A percentile compares a stretch with the other conserved stretches of the same genome.
These are phyloP conservation scores for Lymantria dispar DNA, from an alignment of 2,888 invertebrate genomes.

Conservation along the genomic window DNA sequence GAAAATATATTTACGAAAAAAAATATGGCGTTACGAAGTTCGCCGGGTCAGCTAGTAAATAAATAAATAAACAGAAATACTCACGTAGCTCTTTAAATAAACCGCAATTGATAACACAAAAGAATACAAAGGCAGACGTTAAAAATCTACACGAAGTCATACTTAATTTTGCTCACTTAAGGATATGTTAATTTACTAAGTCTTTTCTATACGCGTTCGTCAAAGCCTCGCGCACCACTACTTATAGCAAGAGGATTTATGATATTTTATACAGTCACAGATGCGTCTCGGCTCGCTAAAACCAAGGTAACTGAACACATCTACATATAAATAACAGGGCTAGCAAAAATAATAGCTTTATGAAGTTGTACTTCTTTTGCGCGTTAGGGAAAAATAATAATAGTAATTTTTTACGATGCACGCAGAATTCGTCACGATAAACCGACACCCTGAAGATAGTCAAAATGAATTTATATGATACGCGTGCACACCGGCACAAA, in stretches of 20 bases:
- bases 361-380: too few species aligned
- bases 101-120: conserved; percentile 39
- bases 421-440: too few species aligned
- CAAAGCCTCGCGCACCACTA: conserved; percentile 21
- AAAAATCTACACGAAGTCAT: conserved; percentile 22
- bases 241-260: conserved; percentile 5
- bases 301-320: conserved; percentile 28
- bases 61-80: conserved; percentile 22
- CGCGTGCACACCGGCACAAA: too few species aligned
- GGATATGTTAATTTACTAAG: background rate
- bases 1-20: too few species aligned
- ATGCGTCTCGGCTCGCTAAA: conserved; percentile 13
- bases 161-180: background rate
- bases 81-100: conserved; percentile 53
- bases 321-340: background rate
- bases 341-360: background rate
- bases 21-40: too few species aligned
- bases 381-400: too few species aligned
- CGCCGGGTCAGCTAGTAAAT: too few species aligned
- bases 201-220: conserved; percentile 8
- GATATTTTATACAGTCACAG: conserved; percentile 30
- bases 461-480: too few species aligned
- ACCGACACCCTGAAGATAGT: too few species aligned
- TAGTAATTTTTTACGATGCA: too few species aligned
- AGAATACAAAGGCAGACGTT: conserved; percentile 34